Evolutionary conservation across 2,888 invertebrate genomes (phyloP).

Genomic region (Endomychus coccineus): DNA sequence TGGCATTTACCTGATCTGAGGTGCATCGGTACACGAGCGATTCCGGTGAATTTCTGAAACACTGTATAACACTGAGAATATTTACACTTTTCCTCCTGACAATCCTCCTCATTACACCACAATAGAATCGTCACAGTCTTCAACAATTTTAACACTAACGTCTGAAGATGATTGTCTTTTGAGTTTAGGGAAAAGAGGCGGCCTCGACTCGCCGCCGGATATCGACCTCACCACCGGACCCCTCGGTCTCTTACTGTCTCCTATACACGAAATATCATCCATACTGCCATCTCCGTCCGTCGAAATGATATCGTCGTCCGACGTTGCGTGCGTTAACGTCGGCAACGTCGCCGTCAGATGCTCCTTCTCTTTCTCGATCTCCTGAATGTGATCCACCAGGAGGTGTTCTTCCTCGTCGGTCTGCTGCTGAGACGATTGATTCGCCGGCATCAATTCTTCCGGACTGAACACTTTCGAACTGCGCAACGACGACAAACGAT

Average conservation of each 20-base stretch:
- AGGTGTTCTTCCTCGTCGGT: slow-evolving; percentile 66
- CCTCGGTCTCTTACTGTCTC: slow-evolving; percentile 33
- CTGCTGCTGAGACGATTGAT: slow-evolving; percentile 32
- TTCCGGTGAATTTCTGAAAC: slow-evolving; percentile 6
- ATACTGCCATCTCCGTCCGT: slow-evolving; percentile 73
- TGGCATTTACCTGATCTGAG: too few species aligned
- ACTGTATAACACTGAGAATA: slow-evolving; percentile 5
- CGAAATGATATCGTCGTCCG: slow-evolving; percentile 79
- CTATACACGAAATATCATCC: slow-evolving; percentile 50
- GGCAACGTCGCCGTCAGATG: slow-evolving; percentile 72
- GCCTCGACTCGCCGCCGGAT: slow-evolving; percentile 36
- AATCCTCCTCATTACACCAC: slow-evolving; percentile 45
- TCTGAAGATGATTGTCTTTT: slow-evolving; percentile 44
- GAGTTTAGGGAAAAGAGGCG: slow-evolving; percentile 34
- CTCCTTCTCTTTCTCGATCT: slow-evolving; percentile 75
- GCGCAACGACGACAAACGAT: slow-evolving; percentile 68
- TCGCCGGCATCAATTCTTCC: slow-evolving; percentile 46
- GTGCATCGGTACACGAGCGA: slow-evolving; percentile 8
- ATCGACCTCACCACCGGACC: slow-evolving; percentile 40
- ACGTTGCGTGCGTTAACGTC: slow-evolving; percentile 72
- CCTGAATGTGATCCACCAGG: slow-evolving; percentile 70
- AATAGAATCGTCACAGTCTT: slow-evolving; percentile 43
- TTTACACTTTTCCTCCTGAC: slow-evolving; percentile 15
- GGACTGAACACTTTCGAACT: slow-evolving; percentile 64
- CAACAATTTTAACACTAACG: slow-evolving; percentile 38